Percentiles rank a stretch among this genome's conserved stretches.
Evolutionary conservation across 2,888 invertebrate genomes (phyloP).

Genomic region (Brassicogethes aeneus): DNA sequence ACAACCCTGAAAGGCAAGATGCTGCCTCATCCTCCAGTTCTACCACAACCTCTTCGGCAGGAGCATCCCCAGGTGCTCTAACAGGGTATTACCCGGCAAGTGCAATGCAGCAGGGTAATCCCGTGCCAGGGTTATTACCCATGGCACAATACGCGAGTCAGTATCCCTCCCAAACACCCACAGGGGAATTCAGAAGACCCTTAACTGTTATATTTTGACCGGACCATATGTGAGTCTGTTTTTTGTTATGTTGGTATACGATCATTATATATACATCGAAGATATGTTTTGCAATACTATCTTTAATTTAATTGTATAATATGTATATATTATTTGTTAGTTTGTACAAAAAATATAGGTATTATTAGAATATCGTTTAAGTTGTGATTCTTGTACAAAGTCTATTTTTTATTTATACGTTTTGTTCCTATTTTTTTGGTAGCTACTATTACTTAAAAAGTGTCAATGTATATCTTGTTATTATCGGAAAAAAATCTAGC

Average conservation of each 20-base stretch:
- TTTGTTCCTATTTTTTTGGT: slow-evolving; percentile 22
- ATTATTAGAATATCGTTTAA: slow-evolving; percentile 5
- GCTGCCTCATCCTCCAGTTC: slow-evolving; percentile 46
- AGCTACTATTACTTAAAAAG: slow-evolving; percentile 19
- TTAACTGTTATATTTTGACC: slow-evolving; percentile 77
- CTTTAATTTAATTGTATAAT: not conserved
- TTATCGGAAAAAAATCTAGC: slow-evolving; percentile 20
- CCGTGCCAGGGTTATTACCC: slow-evolving; percentile 47
- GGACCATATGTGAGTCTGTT: slow-evolving; percentile 39
- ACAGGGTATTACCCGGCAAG: slow-evolving; percentile 50
- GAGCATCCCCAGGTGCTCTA: slow-evolving; percentile 51
- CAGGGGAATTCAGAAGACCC: slow-evolving; percentile 64
- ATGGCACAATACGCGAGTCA: slow-evolving; percentile 58
- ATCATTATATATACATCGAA: not conserved
- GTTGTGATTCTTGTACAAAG: slow-evolving; percentile 16
- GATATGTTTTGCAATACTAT: not conserved
- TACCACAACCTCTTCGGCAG: slow-evolving; percentile 54
- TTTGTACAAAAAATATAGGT: not conserved
- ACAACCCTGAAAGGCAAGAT: slow-evolving; percentile 40
- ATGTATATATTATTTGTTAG: not conserved
- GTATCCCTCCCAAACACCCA: slow-evolving; percentile 47
- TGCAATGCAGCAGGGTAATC: slow-evolving; percentile 39
- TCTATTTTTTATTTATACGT: slow-evolving; percentile 17
- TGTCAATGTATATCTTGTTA: slow-evolving; percentile 23
- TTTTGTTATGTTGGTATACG: not conserved